Base-by-base conservation (phyloP, 92 coral and sea anemone genomes). In the Zoanthus sociatus region DNA sequence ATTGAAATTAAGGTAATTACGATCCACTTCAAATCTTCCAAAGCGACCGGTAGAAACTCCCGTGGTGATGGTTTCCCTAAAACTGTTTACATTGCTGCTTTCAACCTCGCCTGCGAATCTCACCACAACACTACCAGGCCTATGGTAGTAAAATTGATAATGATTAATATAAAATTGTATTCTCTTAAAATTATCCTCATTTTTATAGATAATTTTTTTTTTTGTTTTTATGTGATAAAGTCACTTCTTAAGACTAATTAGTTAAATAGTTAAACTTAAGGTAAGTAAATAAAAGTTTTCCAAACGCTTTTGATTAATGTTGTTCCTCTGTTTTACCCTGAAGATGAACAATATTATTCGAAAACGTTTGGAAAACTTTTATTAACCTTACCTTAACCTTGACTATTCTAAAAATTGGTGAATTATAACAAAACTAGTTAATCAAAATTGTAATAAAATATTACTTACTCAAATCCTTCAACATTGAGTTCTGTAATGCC, bases 111-210 rank as follows among this genome's bases (percentile, higher is more conserved):
- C 44, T 45, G 73, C 16, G 17, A 81, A 37, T 81, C 66, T 81
- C 44, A 81, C 85, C 61, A 81, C 63, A 15, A 81, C 75, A 18
- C 76, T 66, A 21, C 85, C 85, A 44, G 85, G 85, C 56, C 85
- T 81, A 44, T 17, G 18, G 32, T 17, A 64, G 32, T 13, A 5
- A 81, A 64, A 13, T 2, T 7, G 55, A 50, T 50, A 5, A 81
- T n/a, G 31, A 46, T n/a, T 7, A 16, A 15, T 64, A 9, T 6
- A 30, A 17, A 3, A 11, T 15, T 13, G 17, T 10, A 12, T 48
- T 33, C 37, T 72, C 58, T 6, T 21, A 17, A 18, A 50, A 1
- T 18, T 50, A 5, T 53, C 0, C 2, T 8, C 82, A 2, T 26
- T 37, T 2, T 37, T 4, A 37, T 37, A 37, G 42, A 37, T 2